phyloP scores from a whole-genome alignment of 2,113 vertebrate genomes.

The Apeltes quadracus region DNA sequence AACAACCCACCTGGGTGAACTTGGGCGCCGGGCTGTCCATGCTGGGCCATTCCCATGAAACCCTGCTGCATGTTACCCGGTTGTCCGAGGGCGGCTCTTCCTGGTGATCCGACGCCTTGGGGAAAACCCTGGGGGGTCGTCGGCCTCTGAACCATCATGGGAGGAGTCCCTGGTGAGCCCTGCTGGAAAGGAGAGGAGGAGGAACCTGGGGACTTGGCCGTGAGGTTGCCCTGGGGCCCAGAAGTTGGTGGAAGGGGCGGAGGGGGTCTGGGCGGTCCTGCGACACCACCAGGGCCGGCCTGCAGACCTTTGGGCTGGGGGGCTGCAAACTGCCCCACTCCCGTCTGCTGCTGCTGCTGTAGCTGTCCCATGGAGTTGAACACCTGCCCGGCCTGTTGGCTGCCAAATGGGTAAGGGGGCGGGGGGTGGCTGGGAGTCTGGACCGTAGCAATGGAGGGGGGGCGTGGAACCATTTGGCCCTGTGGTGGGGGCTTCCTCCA shows the following conservation, averaged over 20 bases:
- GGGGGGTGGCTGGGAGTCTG: slow-evolving; percentile 97
- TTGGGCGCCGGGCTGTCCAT: slow-evolving; percentile 88
- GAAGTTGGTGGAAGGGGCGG: slow-evolving; percentile 85
- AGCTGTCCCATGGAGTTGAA: slow-evolving; percentile 80
- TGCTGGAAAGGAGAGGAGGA: slow-evolving; percentile 99
- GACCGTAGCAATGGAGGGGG: slow-evolving; percentile 91
- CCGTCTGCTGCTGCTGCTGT: slow-evolving; percentile 87
- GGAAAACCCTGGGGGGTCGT: slow-evolving; percentile 93
- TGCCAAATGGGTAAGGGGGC: slow-evolving; percentile 97
- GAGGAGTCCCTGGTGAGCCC: slow-evolving; percentile 95
- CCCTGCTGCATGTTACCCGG: slow-evolving; percentile 91
- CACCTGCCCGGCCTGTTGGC: slow-evolving; percentile 93
- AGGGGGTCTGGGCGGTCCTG: slow-evolving; percentile 85
- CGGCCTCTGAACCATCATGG: slow-evolving; percentile 93
- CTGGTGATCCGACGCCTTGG: slow-evolving; percentile 93
- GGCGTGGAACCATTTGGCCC: slow-evolving; percentile 87
- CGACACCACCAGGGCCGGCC: slow-evolving; percentile 81
- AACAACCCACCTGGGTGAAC: slow-evolving; percentile 85
- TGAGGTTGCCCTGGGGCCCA: slow-evolving; percentile 90
- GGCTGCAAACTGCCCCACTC: slow-evolving; percentile 91
- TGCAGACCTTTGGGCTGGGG: slow-evolving; percentile 94
- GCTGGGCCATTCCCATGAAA: slow-evolving; percentile 97
- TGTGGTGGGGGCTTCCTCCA: slow-evolving; percentile 94
- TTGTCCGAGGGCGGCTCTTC: slow-evolving; percentile 89
- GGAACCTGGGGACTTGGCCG: slow-evolving; percentile 96